A percentile compares a stretch with the other conserved stretches of the same genome.
Conservation (phyloP, 2,113 vertebrate species). For the Vireo altiloquus region DNA sequence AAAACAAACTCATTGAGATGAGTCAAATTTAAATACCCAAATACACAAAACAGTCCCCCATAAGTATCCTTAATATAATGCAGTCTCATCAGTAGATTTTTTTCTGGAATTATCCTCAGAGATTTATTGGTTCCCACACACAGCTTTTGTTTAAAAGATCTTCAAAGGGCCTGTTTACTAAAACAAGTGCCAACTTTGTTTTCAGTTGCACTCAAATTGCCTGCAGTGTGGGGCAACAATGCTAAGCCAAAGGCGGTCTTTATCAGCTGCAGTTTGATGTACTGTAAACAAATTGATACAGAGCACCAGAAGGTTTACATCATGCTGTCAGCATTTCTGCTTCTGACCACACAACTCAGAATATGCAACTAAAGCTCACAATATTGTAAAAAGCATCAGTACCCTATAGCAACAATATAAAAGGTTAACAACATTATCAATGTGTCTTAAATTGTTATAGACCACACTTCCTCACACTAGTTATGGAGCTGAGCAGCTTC, state of each 20-base stretch:
- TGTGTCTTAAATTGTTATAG: not conserved
- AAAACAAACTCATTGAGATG: not conserved
- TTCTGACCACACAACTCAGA: not conserved
- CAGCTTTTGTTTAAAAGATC: not conserved
- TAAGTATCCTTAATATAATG: not conserved
- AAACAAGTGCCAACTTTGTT: not conserved
- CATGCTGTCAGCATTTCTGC: not conserved
- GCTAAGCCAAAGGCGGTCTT: not conserved
- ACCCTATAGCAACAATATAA: not conserved
- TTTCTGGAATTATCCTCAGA: not conserved
- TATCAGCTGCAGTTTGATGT: not conserved
- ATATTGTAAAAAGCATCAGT: not conserved
- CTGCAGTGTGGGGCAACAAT: not conserved
- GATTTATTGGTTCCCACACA: not conserved
- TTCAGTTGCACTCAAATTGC: not conserved
- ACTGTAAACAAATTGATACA: not conserved
- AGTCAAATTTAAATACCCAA: not conserved
- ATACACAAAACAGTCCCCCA: not conserved
- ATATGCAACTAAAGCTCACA: not conserved
- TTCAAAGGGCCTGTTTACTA: not conserved
- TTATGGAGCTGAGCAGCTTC: not conserved
- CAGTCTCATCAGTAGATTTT: not conserved
- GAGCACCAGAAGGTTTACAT: slow-evolving; percentile 6
- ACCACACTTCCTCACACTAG: not conserved
- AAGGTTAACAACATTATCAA: not conserved